phyloP scores from a whole-genome alignment of 2,113 vertebrate genomes.

The Colaptes auratus region DNA sequence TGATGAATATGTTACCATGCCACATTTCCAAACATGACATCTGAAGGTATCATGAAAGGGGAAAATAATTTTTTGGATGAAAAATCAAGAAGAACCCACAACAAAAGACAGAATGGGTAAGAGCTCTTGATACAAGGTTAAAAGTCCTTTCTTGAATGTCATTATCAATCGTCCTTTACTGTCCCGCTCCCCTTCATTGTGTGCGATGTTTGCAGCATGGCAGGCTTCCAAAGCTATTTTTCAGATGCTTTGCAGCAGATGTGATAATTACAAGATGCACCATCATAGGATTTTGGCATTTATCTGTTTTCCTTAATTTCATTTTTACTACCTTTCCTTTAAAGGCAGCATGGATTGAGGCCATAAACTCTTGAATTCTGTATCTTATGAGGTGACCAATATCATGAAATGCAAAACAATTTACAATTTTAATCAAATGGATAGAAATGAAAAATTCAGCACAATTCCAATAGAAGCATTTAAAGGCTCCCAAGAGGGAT shows the following conservation, averaged over 20 bases:
- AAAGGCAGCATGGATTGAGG: slow-evolving; percentile 52
- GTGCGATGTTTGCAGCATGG: not conserved
- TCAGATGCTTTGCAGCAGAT: slow-evolving; percentile 62
- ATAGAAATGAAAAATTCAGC: slow-evolving; percentile 54
- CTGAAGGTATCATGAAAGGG: not conserved
- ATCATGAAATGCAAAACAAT: slow-evolving; percentile 63
- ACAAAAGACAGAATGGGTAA: not conserved
- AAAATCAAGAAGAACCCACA: not conserved
- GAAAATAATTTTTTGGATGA: not conserved
- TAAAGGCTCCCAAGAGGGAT: slow-evolving; percentile 40
- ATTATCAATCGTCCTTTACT: slow-evolving; percentile 17
- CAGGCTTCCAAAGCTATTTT: slow-evolving; percentile 65
- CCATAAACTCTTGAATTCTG: slow-evolving; percentile 58
- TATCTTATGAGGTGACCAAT: slow-evolving; percentile 21
- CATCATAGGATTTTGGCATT: slow-evolving; percentile 46
- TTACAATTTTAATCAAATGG: slow-evolving; percentile 68
- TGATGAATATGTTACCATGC: not conserved
- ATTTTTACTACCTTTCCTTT: slow-evolving; percentile 72
- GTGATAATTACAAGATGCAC: slow-evolving; percentile 68
- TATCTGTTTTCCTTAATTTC: slow-evolving; percentile 70
- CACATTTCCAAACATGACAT: not conserved
- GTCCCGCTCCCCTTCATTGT: not conserved
- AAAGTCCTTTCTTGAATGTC: slow-evolving; percentile 2
- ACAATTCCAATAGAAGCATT: slow-evolving; percentile 35
- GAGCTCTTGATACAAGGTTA: not conserved